A percentile compares a stretch with the other conserved stretches of the same genome.
Evolutionary conservation across 2,888 invertebrate species (phyloP).

Genomic region (Epinotia ramella): DNA sequence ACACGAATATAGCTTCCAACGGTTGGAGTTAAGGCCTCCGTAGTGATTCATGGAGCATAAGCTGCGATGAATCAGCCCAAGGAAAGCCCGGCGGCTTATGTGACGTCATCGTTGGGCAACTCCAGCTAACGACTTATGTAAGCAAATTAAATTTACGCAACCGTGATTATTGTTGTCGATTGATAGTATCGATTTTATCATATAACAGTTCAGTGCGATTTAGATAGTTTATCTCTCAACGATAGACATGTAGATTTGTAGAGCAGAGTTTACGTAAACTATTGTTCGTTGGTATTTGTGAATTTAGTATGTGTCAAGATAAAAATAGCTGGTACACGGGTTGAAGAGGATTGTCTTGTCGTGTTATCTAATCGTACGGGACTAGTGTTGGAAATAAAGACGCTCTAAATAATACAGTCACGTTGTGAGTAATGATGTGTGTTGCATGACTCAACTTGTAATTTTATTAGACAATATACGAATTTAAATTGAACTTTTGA

Average conservation of each 20-base stretch:
- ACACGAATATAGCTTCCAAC: slow-evolving; percentile 4
- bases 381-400: slow-evolving; percentile 19
- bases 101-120: slow-evolving; percentile 64
- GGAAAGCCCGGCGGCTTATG: slow-evolving; percentile 67
- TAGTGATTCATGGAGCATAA: slow-evolving; percentile 13
- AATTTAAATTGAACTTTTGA: neutral
- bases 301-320: slow-evolving; percentile 15
- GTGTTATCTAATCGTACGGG: slow-evolving; percentile 33
- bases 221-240: slow-evolving; percentile 25
- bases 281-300: slow-evolving; percentile 28
- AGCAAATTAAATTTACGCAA: slow-evolving; percentile 46
- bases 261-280: slow-evolving; percentile 36
- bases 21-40: slow-evolving; percentile 3
- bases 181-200: slow-evolving; percentile 24
- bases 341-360: slow-evolving; percentile 29
- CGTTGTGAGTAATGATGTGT: too few relatives aligned
- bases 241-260: neutral
- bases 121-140: slow-evolving; percentile 47
- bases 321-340: slow-evolving; percentile 36
- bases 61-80: slow-evolving; percentile 65
- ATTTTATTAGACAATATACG: neutral
- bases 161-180: slow-evolving; percentile 25
- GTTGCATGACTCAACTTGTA: slow-evolving; percentile 2
- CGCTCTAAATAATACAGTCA: slow-evolving; percentile 14
- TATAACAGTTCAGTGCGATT: slow-evolving; percentile 14